Conservation (phyloP, 2,113 vertebrate genomes). For the Menidia beryllina region DNA sequence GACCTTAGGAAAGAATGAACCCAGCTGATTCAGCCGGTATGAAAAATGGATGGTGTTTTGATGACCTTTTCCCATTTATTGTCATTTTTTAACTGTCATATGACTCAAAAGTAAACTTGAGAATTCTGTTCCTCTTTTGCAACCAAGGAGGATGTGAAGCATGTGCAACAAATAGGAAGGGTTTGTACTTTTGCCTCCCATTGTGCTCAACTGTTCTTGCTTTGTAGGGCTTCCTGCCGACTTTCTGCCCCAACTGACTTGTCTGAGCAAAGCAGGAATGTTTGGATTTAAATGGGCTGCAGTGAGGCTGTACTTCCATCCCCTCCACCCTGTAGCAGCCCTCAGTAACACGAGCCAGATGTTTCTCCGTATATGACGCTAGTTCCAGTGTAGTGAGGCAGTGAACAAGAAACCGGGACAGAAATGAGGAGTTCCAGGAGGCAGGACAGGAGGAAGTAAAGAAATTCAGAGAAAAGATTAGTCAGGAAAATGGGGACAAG, state of each 20-base stretch:
- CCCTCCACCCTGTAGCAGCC: constrained; percentile 2
- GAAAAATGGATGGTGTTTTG: too few species aligned
- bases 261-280: constrained; percentile 52
- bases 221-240: constrained; percentile 1
- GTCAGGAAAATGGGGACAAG: not conserved
- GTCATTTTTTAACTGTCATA: not conserved
- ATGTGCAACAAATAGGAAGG: not conserved
- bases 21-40: too few species aligned
- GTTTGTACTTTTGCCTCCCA: constrained; percentile 1
- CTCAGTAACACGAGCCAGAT: constrained; percentile 70
- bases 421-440: not conserved
- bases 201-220: constrained; percentile 4
- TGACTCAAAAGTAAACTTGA: not conserved
- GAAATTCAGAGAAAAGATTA: not conserved
- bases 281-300: constrained; percentile 41
- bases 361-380: constrained; percentile 39
- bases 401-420: not conserved
- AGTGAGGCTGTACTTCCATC: constrained; percentile 18
- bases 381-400: not conserved
- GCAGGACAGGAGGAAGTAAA: not conserved
- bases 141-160: not conserved
- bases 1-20: too few species aligned
- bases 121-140: not conserved
- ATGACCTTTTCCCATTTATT: not conserved
- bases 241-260: constrained; percentile 6